Base-by-base conservation (phyloP, 1,140 invertebrate species). In the Hesperophylax magnus region DNA sequence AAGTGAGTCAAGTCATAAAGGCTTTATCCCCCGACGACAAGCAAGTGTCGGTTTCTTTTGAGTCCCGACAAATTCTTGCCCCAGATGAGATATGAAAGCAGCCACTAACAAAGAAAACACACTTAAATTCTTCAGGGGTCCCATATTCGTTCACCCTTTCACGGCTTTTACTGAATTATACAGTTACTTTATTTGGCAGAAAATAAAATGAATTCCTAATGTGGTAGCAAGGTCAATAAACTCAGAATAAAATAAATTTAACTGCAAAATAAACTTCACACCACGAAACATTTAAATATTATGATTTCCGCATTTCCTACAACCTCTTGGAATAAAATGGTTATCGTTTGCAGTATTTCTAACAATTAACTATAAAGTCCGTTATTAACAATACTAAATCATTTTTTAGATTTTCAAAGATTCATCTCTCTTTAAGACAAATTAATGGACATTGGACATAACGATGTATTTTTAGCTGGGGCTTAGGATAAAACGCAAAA, bases 101-200 rank as follows among this genome's bases (percentile, higher is more conserved):
- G 14, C 54, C 69, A 54, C 69, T 54, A 72, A 72, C 65, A 69
- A 69, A 69, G 65, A 69, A 69, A 69, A 34, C 69, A 52, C 69
- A 72, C 69, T 72, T 54, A 72, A 72, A 72, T 52, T 69, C 18
- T 69, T 69, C 65, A 18, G 65, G 24, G 31, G 31, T 69, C 18
- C 39, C 65, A 69, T 61, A 22, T 20, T 69, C 39, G 65, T 34
- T 69, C 65, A 39, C 31, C 65, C 65, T 69, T 47, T 47, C 39
- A 47, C 11, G 39, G 39, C 39, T 47, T 3, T 47, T 47, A 14
- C 39, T 14, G 39, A 47, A 47, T 47, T 47, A 47, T 14, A 47
- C 2, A 47, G 39, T 47, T 2, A 47, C 39, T 11, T 14, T 14
- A 47, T 47, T 14, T 47, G 3, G 14, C 11, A 1, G 39, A 47